Conservation (phyloP, 2,113 vertebrate species). For the Heliornis fulica region DNA sequence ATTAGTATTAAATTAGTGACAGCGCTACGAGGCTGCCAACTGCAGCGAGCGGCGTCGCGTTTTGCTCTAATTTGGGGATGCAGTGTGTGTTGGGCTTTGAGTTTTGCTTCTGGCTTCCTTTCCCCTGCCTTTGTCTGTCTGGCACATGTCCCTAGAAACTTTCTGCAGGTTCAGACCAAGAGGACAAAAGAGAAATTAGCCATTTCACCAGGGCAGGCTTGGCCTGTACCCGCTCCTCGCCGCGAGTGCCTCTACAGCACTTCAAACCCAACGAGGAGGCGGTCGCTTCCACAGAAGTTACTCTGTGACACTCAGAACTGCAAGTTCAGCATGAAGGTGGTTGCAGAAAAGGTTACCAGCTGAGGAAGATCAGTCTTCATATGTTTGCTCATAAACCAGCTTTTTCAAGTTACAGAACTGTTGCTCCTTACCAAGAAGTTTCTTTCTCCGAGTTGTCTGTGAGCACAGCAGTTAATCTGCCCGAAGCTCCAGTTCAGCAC, state of each 20-base stretch:
- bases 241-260: neutral
- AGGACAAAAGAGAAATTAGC: conserved; percentile 20
- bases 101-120: conserved; percentile 34
- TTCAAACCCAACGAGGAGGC: neutral
- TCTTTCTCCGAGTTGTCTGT: neutral
- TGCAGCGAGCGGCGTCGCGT: neutral
- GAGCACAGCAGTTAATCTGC: neutral
- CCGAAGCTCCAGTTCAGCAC: neutral
- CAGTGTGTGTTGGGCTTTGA: neutral
- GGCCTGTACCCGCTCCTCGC: neutral
- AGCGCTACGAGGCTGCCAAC: neutral
- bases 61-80: conserved; percentile 25
- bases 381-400: neutral
- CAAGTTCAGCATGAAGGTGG: neutral
- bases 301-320: neutral
- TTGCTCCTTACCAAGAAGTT: neutral
- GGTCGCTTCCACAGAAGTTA: neutral
- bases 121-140: conserved; percentile 6
- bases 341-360: neutral
- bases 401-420: neutral
- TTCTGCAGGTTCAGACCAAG: conserved; percentile 17
- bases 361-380: neutral
- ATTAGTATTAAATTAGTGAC: neutral
- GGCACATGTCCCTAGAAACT: neutral
- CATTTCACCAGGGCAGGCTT: neutral